phyloP scores from a whole-genome alignment of 64 coral and sea anemone species.

The Montipora efflorescens region DNA sequence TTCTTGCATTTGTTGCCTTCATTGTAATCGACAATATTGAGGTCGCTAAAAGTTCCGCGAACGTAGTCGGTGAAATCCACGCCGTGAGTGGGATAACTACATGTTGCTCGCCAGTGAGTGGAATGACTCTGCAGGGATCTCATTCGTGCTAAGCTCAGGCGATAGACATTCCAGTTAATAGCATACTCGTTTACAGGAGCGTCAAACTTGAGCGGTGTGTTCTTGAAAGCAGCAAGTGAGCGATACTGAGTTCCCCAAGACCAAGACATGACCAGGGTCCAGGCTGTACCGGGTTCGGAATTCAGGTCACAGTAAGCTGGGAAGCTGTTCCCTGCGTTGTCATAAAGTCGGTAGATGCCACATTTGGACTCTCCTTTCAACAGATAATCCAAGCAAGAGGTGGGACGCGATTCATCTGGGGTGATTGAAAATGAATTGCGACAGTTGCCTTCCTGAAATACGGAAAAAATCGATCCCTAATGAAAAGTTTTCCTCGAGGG shows the following conservation, averaged over 20 bases:
- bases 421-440: too few species aligned
- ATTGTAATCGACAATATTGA: conserved; percentile 13
- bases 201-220: neutral
- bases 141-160: conserved; percentile 30
- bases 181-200: conserved; percentile 41
- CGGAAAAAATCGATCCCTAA: too few species aligned
- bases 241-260: neutral
- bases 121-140: conserved; percentile 14
- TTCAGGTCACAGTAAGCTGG: conserved; percentile 56
- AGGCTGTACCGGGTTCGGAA: conserved; percentile 32
- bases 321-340: neutral
- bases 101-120: conserved; percentile 59
- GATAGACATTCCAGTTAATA: conserved; percentile 39
- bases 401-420: neutral
- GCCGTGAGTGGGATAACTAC: conserved; percentile 26
- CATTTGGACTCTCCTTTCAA: neutral
- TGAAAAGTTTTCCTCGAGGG: too few species aligned
- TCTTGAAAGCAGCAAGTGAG: neutral
- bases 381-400: conserved; percentile 13
- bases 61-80: conserved; percentile 60
- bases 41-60: conserved; percentile 35
- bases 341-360: conserved; percentile 50
- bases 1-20: neutral
- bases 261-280: conserved; percentile 47
- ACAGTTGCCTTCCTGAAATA: too few species aligned